A percentile compares a stretch with the other conserved stretches of the same genome.
Evolutionary conservation across 1,140 invertebrate genomes (phyloP).

Genomic region (Drosophila grimshawi): DNA sequence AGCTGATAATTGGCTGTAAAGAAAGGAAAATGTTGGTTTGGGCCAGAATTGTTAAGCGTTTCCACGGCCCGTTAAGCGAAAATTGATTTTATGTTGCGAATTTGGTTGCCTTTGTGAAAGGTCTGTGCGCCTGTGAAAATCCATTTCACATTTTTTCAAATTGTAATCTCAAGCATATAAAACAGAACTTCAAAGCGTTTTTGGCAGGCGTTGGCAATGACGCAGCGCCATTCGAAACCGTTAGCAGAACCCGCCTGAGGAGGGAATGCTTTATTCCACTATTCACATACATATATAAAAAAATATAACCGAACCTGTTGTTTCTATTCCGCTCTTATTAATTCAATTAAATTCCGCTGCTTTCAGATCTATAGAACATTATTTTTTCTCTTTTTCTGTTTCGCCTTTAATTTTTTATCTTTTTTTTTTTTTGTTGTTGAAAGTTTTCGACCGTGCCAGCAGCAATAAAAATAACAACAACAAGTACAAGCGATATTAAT

Average conservation of each 20-base stretch:
- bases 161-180: conserved; percentile 39
- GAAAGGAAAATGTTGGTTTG: conserved; percentile 25
- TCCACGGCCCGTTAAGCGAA: conserved; percentile 23
- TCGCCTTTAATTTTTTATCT: conserved; percentile 28
- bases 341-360: conserved; percentile 66
- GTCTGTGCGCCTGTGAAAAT: conserved; percentile 27
- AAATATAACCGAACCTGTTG: not conserved
- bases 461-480: conserved; percentile 22
- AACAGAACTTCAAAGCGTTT: conserved; percentile 40
- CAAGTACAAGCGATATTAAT: conserved; percentile 51
- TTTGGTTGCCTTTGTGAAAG: conserved; percentile 25
- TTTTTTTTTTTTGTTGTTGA: conserved; percentile 5
- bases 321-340: conserved; percentile 34
- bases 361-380: conserved; percentile 32
- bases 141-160: conserved; percentile 29
- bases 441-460: conserved; percentile 12
- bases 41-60: conserved; percentile 36
- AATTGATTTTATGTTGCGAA: conserved; percentile 35
- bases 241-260: conserved; percentile 2
- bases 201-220: conserved; percentile 13
- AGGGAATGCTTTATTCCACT: conserved; percentile 4
- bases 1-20: conserved; percentile 33
- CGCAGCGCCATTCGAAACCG: conserved; percentile 5
- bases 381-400: not conserved
- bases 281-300: not conserved